Base-by-base conservation (phyloP, 1,140 invertebrate species). In the Saccostrea echinata region DNA sequence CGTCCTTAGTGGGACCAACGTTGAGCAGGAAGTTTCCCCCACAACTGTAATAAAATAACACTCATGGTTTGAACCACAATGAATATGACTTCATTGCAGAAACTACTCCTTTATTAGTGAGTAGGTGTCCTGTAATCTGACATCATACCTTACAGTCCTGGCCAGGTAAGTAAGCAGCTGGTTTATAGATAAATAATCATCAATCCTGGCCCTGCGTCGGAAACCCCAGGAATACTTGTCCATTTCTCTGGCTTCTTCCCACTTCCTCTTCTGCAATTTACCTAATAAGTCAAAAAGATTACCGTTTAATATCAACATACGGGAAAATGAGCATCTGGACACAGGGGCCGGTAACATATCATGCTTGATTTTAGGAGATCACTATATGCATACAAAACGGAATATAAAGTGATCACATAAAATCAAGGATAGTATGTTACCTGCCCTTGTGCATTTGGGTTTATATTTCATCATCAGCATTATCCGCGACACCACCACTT, bases 21-120 rank as follows among this genome's bases (percentile, higher is more conserved):
- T 99, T 99, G 91, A 99, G 96, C 11, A 98, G 93, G 16, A 98
- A 95, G 94, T 99, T 99, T 30, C 97, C 98, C 94, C 97, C 97
- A 93, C 97, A 98, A 88, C 89, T 90, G 21, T 43, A 87, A 88
- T 30, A n/a, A 33, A 61, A 76, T 53, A 80, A 33, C 21, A 57
- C 13, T 61, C 21, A 4, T n/a, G 6, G 55, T 30, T 33, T 43
- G 24, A 43, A 33, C 24, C 12, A 24, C 16, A 27, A 33, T 33
- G 12, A 30, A 80, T 33, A 33, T 33, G 24, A n/a, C 18, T 35
- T 33, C 71, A 30, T 24, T 43, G 16, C 71, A 33, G 71, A 3
- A 18, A 80, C 30, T 33, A 4, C 27, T 33, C 16, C 16, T 33
- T 80, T 33, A 6, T 80, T 27, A 13, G 35, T 8, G 1, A 30